Percentiles rank a stretch among this genome's conserved stretches.
Conservation (phyloP, 2,113 vertebrate genomes). For the Channa argus region DNA sequence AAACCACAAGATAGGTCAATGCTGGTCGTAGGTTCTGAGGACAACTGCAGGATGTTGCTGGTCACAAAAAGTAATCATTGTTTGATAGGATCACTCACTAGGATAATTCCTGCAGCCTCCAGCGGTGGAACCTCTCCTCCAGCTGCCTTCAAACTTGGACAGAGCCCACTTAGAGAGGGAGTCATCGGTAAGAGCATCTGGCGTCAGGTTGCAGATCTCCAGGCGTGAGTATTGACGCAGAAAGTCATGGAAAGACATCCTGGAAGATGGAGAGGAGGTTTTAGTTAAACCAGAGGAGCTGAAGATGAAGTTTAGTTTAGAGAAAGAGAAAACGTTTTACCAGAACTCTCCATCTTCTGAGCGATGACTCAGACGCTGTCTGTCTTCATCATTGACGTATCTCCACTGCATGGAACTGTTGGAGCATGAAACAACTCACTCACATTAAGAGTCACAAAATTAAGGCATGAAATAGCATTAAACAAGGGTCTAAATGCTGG, state of each 20-base stretch:
- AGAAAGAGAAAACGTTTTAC: conserved; percentile 76
- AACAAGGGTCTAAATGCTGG: too few species aligned
- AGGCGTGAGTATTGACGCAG: conserved; percentile 89
- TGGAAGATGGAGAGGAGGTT: conserved; percentile 54
- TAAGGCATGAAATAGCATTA: too few species aligned
- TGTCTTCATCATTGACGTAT: conserved; percentile 78
- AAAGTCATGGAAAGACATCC: conserved; percentile 93
- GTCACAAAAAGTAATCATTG: background rate
- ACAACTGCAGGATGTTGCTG: background rate
- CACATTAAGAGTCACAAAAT: too few species aligned
- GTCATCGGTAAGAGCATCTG: conserved; percentile 86
- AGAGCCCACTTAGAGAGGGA: conserved; percentile 88
- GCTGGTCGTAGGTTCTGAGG: background rate
- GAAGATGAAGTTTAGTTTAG: background rate
- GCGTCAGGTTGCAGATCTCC: conserved; percentile 95
- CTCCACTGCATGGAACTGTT: conserved; percentile 81
- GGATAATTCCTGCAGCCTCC: conserved; percentile 92
- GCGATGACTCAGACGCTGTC: conserved; percentile 79
- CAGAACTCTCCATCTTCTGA: conserved; percentile 93
- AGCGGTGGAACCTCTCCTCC: conserved; percentile 91
- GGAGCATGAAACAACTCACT: conserved; percentile 35
- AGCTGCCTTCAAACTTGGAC: conserved; percentile 87
- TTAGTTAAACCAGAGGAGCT: fast-evolving
- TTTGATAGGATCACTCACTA: conserved; percentile 48
- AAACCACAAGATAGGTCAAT: background rate